Conservation (phyloP, 2,888 invertebrate genomes). For the Laothoe populi region DNA sequence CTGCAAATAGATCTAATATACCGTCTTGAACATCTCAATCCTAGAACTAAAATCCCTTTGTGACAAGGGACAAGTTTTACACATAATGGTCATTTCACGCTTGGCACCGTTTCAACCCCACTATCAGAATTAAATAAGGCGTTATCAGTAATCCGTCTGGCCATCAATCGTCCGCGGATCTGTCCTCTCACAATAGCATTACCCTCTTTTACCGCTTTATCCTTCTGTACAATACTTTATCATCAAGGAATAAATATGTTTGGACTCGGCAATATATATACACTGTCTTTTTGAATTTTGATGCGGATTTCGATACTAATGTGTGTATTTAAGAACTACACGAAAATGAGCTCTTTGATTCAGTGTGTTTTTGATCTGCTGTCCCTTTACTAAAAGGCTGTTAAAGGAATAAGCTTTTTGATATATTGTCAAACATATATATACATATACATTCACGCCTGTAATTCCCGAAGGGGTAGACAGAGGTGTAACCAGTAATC, state of each 20-base stretch:
- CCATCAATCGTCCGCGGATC: slow-evolving; percentile 63
- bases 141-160: slow-evolving; percentile 66
- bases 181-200: slow-evolving; percentile 54
- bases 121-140: slow-evolving; percentile 65
- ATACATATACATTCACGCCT: no score
- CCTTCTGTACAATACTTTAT: slow-evolving; percentile 42
- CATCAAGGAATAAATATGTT: slow-evolving; percentile 29
- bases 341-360: no score
- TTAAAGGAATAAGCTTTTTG: no score
- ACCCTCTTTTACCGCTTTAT: slow-evolving; percentile 55
- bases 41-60: background rate
- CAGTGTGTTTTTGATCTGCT: no score
- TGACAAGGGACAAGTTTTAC: slow-evolving; percentile 10
- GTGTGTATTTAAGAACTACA: no score
- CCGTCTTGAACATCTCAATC: background rate
- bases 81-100: slow-evolving; percentile 32
- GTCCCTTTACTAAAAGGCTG: no score
- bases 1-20: background rate
- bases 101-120: slow-evolving; percentile 46
- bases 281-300: no score
- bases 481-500: no score
- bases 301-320: no score
- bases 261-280: slow-evolving; percentile 43
- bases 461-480: no score
- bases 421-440: no score